Evolutionary conservation across 1,140 invertebrate genomes (phyloP).

Genomic region (Lepidurus couesii): DNA sequence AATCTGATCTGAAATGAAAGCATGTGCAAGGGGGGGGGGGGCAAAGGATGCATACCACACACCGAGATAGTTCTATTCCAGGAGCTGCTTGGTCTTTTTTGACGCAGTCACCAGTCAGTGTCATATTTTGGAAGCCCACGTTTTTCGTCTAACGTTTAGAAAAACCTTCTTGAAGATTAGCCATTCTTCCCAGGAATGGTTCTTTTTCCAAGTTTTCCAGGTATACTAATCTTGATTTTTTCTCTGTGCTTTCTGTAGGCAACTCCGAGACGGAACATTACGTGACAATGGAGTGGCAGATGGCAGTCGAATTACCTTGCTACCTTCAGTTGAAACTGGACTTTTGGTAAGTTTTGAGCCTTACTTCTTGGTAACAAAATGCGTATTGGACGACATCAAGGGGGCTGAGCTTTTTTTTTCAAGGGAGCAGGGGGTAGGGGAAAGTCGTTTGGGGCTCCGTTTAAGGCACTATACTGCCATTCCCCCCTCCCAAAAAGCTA

Average conservation of each 20-base stretch:
- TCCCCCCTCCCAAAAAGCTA: too few relatives aligned
- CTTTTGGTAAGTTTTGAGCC: conserved; percentile 67
- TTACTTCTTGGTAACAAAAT: not conserved
- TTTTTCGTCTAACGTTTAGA: too few relatives aligned
- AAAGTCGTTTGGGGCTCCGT: too few relatives aligned
- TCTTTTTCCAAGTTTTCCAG: not conserved
- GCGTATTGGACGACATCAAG: too few relatives aligned
- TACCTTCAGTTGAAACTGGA: conserved; percentile 89
- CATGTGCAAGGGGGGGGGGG: not conserved
- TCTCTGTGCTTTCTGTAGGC: conserved; percentile 58
- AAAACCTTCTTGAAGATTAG: too few relatives aligned
- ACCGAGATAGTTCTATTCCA: not conserved
- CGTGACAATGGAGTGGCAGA: conserved; percentile 79
- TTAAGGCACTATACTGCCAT: too few relatives aligned
- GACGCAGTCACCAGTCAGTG: too few relatives aligned
- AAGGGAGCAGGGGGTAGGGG: too few relatives aligned
- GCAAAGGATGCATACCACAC: not conserved
- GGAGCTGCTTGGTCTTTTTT: not conserved
- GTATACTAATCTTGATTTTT: conserved; percentile 23
- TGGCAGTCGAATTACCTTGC: conserved; percentile 77
- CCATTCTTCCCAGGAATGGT: too few relatives aligned
- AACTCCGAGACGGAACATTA: conserved; percentile 77
- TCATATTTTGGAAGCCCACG: too few relatives aligned
- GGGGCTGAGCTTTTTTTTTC: too few relatives aligned
- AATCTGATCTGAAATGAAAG: not conserved